Base-by-base conservation (phyloP, 2,797 vertebrate species). In the Coreius guichenoti region DNA sequence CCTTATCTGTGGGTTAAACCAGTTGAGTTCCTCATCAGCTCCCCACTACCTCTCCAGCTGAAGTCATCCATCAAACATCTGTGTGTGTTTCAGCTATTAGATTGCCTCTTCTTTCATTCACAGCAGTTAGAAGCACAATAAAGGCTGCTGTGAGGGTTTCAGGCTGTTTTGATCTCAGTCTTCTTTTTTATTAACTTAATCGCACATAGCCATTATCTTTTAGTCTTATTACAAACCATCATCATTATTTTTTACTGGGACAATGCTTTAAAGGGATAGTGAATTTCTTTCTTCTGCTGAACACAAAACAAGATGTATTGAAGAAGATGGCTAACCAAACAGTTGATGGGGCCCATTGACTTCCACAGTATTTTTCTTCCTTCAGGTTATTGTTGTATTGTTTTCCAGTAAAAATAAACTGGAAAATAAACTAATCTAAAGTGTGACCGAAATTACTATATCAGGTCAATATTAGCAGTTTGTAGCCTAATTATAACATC, bases 1-100 rank as follows among this genome's bases (percentile, higher is more conserved):
- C 68, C 76, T 80, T 63, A 85, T 85, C 76, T 73, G 76, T 61
- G 65, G 36, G 54, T 43, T 77, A 49, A 72, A 79, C 36, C 67
- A 72, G 83, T 69, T 36, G 11, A 78, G 47, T 86, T 84, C 82
- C 82, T 68, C 82, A 68, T 82, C 75, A 33, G 36, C 33, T 70
- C 47, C n/a, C 16, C 80, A 61, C 61, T 58, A 74, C 70, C 13
- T 49, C 31, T 54, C 47, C 61, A 56, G 61, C 47, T 43, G 23
- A 26, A 45, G 47, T 45, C 74, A 69, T 69, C n/a, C n/a, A 68
- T 77, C 63, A 68, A 23, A 68, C 11, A 21, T 68, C 3, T 29
- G 31, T 54, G 58, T 63, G 79, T 61, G 68, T 56, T 76, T 76
- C n/a, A 43, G 3, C 33, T 72, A 43, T 58, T 58, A 8, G 9